These are phyloP conservation scores for Nasonovia ribisnigri DNA, from an alignment of 2,888 invertebrate species.

Conservation along the genomic window DNA sequence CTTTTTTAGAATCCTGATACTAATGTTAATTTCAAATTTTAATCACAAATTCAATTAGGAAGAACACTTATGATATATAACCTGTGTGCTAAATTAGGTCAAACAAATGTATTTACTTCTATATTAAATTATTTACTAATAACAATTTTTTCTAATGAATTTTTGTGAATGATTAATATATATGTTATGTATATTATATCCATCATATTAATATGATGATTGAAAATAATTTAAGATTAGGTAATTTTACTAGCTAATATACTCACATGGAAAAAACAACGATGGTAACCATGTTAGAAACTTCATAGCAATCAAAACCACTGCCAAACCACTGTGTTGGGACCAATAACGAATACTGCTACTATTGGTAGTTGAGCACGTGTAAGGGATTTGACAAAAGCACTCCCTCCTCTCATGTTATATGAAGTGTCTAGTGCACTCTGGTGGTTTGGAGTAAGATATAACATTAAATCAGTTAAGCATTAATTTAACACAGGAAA, in stretches of 20 bases:
- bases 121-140: background rate
- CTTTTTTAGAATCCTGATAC: background rate
- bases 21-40: background rate
- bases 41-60: background rate
- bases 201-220: no score
- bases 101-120: background rate
- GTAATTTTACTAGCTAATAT: background rate
- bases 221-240: background rate
- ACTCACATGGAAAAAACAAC: conserved; percentile 50
- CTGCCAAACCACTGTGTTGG: background rate
- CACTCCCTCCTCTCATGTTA: background rate
- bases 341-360: conserved; percentile 4
- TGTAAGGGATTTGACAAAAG: conserved; percentile 17
- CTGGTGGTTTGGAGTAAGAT: background rate
- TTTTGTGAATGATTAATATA: background rate
- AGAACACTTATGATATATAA: background rate
- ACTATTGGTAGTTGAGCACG: conserved; percentile 19
- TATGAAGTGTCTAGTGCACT: conserved; percentile 33
- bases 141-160: background rate
- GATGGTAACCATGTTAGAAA: background rate
- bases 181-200: background rate
- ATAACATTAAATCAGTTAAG: conserved; percentile 12
- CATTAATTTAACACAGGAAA: background rate
- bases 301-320: background rate
- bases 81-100: background rate